Conservation (phyloP, 2,797 vertebrate genomes). For the Nannoperca australis region DNA sequence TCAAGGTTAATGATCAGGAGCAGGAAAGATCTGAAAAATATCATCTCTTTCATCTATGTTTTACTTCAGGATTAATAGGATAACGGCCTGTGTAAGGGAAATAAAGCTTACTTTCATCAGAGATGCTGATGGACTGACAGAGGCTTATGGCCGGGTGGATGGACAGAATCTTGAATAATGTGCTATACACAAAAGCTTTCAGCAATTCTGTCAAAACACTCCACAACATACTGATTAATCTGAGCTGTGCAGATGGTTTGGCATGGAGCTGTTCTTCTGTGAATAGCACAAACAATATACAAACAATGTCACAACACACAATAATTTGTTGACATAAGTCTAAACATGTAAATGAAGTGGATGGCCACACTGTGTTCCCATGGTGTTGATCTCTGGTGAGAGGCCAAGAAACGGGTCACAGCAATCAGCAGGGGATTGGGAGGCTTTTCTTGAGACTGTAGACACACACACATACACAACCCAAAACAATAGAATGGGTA, state of each 20-base stretch:
- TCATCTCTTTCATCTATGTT: not conserved
- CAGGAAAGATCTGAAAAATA: too few species aligned
- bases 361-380: not conserved
- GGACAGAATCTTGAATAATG: not conserved
- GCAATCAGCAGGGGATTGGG: not conserved
- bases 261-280: not conserved
- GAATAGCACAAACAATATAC: conserved; percentile 1
- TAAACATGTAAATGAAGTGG: conserved; percentile 16
- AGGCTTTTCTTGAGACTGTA: not conserved
- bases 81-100: conserved; percentile 2
- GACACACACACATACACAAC: not conserved
- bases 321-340: not conserved
- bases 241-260: not conserved
- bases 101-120: conserved; percentile 20
- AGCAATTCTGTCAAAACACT: conserved; percentile 21
- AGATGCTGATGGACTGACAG: conserved; percentile 2
- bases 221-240: conserved; percentile 12
- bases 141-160: not conserved
- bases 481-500: not conserved
- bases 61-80: conserved; percentile 12
- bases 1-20: conserved; percentile 9
- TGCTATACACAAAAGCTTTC: not conserved
- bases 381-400: conserved; percentile 11
- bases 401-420: conserved; percentile 15
- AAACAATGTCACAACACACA: not conserved